A percentile compares a stretch with the other conserved stretches of the same genome.
Evolutionary conservation across 1,140 invertebrate genomes (phyloP).

Genomic region (Ceratina japonica): DNA sequence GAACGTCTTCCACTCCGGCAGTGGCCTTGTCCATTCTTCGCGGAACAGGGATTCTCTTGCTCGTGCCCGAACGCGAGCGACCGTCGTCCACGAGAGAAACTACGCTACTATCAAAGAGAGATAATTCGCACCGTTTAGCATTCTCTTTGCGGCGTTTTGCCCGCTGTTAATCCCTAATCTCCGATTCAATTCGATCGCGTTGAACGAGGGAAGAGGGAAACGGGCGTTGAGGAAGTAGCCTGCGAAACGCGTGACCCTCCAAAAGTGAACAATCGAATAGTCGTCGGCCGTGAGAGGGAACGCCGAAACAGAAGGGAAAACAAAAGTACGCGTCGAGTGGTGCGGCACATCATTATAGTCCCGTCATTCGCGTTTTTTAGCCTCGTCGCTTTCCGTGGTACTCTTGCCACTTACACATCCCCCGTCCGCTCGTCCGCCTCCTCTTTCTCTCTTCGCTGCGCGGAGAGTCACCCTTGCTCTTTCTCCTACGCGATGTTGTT

Average conservation of each 20-base stretch:
- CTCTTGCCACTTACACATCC: conserved; percentile 24
- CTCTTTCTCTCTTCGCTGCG: not conserved
- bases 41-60: no score
- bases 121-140: not conserved
- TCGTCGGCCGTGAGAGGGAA: not conserved
- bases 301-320: not conserved
- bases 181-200: not conserved
- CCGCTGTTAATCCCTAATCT: not conserved
- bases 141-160: not conserved
- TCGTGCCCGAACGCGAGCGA: no score
- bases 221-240: not conserved
- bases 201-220: not conserved
- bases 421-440: not conserved
- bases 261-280: not conserved
- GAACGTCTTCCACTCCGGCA: not conserved
- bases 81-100: no score
- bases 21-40: no score
- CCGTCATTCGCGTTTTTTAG: conserved; percentile 21
- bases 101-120: not conserved
- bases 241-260: not conserved
- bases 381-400: conserved; percentile 6
- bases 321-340: not conserved
- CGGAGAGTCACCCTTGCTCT: conserved; percentile 29
- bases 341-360: conserved; percentile 22
- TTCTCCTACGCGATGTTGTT: conserved; percentile 31